phyloP scores from a whole-genome alignment of 2,888 invertebrate species.

The Furcula furcula region DNA sequence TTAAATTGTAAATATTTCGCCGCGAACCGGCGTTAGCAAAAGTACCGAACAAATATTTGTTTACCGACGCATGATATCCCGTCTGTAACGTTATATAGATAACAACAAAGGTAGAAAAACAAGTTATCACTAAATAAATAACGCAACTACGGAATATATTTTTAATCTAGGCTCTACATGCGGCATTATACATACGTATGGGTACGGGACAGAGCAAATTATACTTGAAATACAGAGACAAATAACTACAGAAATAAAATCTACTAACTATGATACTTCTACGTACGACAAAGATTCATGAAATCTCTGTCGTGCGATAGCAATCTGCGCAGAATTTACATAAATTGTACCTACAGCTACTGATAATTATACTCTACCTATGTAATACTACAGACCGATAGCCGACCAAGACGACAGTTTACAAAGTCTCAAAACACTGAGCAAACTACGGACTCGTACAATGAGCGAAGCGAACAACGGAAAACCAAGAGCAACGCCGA shows the following conservation, averaged over 20 bases:
- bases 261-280: too few species aligned
- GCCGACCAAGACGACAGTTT: background rate
- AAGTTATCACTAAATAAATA: background rate
- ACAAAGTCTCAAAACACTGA: slow-evolving; percentile 4
- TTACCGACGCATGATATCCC: background rate
- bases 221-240: background rate
- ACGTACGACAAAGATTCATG: too few species aligned
- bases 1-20: background rate
- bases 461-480: slow-evolving; percentile 18
- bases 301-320: too few species aligned
- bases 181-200: background rate
- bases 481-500: background rate
- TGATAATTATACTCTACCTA: background rate
- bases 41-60: background rate
- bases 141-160: background rate
- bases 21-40: background rate
- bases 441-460: slow-evolving; percentile 21
- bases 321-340: background rate
- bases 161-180: background rate
- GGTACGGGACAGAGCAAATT: background rate
- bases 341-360: background rate
- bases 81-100: background rate
- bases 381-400: background rate
- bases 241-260: background rate
- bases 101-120: background rate